Percentiles rank a stretch among this genome's conserved stretches.
phyloP scores from a whole-genome alignment of 2,113 vertebrate species.

The Amphiprion percula region DNA sequence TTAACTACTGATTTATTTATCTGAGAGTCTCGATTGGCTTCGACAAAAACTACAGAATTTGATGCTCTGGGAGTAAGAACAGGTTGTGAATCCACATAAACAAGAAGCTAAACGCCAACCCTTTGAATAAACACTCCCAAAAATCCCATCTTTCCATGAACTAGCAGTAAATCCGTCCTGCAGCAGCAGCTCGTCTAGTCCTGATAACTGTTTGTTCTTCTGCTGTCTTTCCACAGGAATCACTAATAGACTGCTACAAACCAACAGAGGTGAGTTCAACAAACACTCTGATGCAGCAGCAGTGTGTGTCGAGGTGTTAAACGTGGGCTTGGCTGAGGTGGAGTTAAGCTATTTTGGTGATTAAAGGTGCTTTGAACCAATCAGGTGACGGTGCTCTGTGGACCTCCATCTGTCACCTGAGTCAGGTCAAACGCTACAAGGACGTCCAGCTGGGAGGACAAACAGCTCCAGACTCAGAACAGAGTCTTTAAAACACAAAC shows the following conservation, averaged over 20 bases:
- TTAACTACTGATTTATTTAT: no score
- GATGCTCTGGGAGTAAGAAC: no score
- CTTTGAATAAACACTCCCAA: not conserved
- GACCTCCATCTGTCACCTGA: conserved; percentile 58
- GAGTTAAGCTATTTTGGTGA: conserved; percentile 62
- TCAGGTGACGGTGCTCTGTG: conserved; percentile 42
- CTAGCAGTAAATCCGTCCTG: no score
- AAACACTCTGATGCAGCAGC: no score
- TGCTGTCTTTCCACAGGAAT: conserved; percentile 84
- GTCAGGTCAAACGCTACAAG: conserved; percentile 55
- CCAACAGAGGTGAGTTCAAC: conserved; percentile 92
- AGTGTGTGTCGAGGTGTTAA: conserved; percentile 1
- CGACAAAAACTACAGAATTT: no score
- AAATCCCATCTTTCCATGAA: not conserved
- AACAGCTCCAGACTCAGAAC: not conserved
- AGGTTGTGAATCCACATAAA: no score
- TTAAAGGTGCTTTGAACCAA: conserved; percentile 54
- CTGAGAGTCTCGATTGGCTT: no score
- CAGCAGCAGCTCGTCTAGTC: not conserved
- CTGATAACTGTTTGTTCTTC: conserved; percentile 4
- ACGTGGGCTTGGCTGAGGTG: conserved; percentile 26
- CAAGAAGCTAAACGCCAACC: no score
- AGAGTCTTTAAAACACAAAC: no score
- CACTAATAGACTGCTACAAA: conserved; percentile 96
- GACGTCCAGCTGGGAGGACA: conserved; percentile 57